Evolutionary conservation across 2,797 vertebrate genomes (phyloP), one percentile per base, ranked within the genome.

Genomic region (Peromyscus melanophrys): DNA sequence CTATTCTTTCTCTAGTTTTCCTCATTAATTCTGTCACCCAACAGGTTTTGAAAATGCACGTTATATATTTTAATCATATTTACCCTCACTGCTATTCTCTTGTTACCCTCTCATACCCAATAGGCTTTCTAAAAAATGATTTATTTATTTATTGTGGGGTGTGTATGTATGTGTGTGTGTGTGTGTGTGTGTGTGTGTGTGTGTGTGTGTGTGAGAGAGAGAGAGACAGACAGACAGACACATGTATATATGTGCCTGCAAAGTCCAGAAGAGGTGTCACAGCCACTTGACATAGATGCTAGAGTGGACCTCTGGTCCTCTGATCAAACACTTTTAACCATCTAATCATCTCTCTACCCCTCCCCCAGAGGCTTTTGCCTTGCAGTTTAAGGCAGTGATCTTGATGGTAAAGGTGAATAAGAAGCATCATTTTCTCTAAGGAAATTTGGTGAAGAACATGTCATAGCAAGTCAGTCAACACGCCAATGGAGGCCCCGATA

Each of bases 1-100:
- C 91, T 84, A 75, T 55, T 75, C 37, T 89, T 71, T 43, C 27
- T 34, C 40, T 57, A 78, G 87, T 75, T 94, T 85, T 85, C 59
- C 75, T 85, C 76, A 34, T 34, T 12, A 59, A 78, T 88, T 88
- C 82, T 71, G 75, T 67, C 13, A 46, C 59, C 63, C 14, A 59
- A 19, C 4, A 63, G 16, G 49, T 46, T 63, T 82, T 9, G 34
- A 61, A 76, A 89, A 46, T 25, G 46, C 43, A 34, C 1, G 4
- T 34, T 31, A 34, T 46, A 61, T 61, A 25, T 21, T 73, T 87
- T 73, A 57, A 73, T 88, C 25, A 46, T 46, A 76, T 25, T 43
- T 10, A 89, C 57, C 29, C 4, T 63, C 37, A 12, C 40, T 1
- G 34, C 23, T 63, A 63, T 40, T 61, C 37, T 75, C 46, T 52